phyloP scores from a whole-genome alignment of 1,140 invertebrate genomes.

The Mizuhopecten yessoensis region DNA sequence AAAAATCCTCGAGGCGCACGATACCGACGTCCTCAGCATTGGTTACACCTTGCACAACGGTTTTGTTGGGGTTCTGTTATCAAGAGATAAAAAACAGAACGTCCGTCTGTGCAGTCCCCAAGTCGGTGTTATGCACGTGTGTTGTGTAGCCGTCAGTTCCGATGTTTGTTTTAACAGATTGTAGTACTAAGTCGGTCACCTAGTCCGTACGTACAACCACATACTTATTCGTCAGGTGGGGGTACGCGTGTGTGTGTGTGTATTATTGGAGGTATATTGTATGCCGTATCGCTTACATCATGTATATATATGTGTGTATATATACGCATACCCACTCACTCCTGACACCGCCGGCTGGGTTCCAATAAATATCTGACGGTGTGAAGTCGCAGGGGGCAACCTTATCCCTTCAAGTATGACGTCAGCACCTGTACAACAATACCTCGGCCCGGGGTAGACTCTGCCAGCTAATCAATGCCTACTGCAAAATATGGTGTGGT shows the following conservation, averaged over 20 bases:
- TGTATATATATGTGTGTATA: not conserved
- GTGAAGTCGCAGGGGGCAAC: not conserved
- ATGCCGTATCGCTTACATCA: slow-evolving; percentile 12
- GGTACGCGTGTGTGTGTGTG: not conserved
- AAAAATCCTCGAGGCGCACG: not conserved
- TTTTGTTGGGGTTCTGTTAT: not conserved
- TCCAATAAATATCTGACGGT: not conserved
- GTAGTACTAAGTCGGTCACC: not conserved
- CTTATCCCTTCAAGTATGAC: not conserved
- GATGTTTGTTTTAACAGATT: not conserved
- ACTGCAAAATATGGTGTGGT: no score
- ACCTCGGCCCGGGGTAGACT: no score
- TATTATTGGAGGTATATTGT: not conserved
- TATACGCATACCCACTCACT: not conserved
- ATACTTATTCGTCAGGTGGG: not conserved
- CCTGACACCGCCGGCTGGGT: not conserved
- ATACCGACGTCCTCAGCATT: not conserved
- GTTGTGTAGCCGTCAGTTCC: not conserved
- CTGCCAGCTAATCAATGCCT: not conserved
- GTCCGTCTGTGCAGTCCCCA: not conserved
- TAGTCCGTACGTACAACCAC: not conserved
- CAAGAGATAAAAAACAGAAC: not conserved
- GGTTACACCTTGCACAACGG: not conserved
- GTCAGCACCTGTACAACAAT: not conserved
- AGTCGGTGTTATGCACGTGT: not conserved